Percentiles rank a stretch among this genome's conserved stretches.
phyloP scores from a whole-genome alignment of 1,140 invertebrate genomes.

The Battus philenor region DNA sequence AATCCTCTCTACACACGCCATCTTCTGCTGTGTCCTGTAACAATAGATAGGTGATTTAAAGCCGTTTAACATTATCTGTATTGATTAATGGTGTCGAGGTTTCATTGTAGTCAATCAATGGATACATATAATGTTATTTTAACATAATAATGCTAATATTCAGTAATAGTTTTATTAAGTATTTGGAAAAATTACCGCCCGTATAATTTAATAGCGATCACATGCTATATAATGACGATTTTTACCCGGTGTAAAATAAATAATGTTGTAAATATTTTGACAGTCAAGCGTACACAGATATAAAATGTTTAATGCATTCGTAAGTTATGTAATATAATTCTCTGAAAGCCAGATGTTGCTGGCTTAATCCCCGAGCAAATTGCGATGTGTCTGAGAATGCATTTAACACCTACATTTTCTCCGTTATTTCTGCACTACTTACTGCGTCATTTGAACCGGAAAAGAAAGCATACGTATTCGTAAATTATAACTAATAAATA shows the following conservation, averaged over 20 bases:
- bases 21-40: conserved; percentile 49
- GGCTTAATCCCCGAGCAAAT: conserved; percentile 16
- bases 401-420: conserved; percentile 16
- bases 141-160: too few species aligned
- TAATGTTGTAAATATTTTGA: too few species aligned
- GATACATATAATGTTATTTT: too few species aligned
- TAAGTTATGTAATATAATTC: conserved; percentile 12
- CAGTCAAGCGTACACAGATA: background rate
- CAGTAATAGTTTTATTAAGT: too few species aligned
- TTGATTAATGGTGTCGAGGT: conserved; percentile 4
- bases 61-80: conserved; percentile 9
- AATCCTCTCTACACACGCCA: conserved; percentile 54
- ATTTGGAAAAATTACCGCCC: too few species aligned
- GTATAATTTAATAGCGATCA: too few species aligned
- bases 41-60: conserved; percentile 16
- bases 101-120: too few species aligned
- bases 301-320: conserved; percentile 6
- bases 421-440: conserved; percentile 16
- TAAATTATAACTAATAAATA: too few species aligned
- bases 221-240: too few species aligned
- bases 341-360: conserved; percentile 12
- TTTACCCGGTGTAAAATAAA: too few species aligned
- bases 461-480: background rate
- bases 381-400: conserved; percentile 17
- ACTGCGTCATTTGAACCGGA: conserved; percentile 3